Evolutionary conservation across 2,888 invertebrate genomes (phyloP).

Genomic region (Chrysodeixis includens): DNA sequence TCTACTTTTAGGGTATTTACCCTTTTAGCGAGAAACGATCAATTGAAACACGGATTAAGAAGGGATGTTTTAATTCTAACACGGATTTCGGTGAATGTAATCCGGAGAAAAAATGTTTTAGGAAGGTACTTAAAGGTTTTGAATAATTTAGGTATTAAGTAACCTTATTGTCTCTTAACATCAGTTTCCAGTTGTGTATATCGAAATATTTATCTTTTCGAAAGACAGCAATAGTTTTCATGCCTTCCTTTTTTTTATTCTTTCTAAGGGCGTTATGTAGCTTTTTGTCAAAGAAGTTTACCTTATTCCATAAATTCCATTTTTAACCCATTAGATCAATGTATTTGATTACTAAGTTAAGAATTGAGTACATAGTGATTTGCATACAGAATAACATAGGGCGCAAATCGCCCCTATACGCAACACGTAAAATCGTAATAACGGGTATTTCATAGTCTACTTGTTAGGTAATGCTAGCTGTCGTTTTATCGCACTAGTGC

Average conservation of each 20-base stretch:
- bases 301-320: too few species aligned
- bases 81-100: not conserved
- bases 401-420: not conserved
- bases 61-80: not conserved
- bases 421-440: constrained; percentile 3
- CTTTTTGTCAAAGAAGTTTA: too few species aligned
- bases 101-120: not conserved
- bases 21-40: not conserved
- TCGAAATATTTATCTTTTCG: too few species aligned
- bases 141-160: not conserved
- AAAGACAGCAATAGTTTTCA: too few species aligned
- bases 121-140: not conserved
- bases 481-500: not conserved
- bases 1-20: not conserved
- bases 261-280: too few species aligned
- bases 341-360: too few species aligned
- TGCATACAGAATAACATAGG: not conserved
- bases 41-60: not conserved
- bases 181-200: too few species aligned
- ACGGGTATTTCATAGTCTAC: not conserved
- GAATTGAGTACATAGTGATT: not conserved
- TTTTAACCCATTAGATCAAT: too few species aligned
- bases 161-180: not conserved
- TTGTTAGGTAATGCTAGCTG: not conserved
- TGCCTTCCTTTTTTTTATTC: too few species aligned